Percentiles rank a stretch among this genome's conserved stretches.
Conservation (phyloP, 1,140 invertebrate genomes). For the Wasmannia auropunctata region DNA sequence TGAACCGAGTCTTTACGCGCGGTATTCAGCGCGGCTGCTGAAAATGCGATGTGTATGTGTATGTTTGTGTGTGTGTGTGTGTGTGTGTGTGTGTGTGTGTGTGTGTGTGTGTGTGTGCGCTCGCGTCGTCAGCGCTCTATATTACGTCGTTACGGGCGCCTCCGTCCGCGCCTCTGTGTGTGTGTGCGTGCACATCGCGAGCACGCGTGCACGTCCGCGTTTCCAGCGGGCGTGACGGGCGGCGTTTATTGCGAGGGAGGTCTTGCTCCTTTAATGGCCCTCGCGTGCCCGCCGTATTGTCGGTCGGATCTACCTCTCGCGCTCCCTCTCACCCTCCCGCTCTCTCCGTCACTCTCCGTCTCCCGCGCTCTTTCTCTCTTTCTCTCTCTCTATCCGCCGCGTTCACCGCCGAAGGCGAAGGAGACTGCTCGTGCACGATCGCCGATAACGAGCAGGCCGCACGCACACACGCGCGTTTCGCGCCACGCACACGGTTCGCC, state of each 20-base stretch:
- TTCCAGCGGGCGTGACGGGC: conserved; percentile 60
- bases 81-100: too few species aligned
- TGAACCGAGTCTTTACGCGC: conserved; percentile 6
- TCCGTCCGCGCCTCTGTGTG: background rate
- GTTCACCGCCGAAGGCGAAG: conserved; percentile 32
- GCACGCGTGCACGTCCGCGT: conserved; percentile 30
- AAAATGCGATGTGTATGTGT: conserved; percentile 22
- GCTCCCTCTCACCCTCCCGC: background rate
- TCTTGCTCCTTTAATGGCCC: conserved; percentile 69
- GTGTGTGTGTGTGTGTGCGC: too few species aligned
- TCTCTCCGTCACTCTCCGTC: background rate
- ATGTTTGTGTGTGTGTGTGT: too few species aligned
- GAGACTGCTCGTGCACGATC: conserved; percentile 49
- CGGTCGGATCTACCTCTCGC: conserved; percentile 31
- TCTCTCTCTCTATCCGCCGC: background rate
- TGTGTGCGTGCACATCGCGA: conserved; percentile 5
- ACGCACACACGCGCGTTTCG: conserved; percentile 24
- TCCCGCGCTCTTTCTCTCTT: background rate
- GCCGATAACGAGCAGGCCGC: conserved; percentile 58
- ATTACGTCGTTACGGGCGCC: conserved; percentile 57
- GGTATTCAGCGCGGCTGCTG: conserved; percentile 3
- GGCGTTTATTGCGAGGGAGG: conserved; percentile 64
- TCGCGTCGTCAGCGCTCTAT: conserved; percentile 56
- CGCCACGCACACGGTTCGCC: conserved; percentile 6
- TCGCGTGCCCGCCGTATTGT: conserved; percentile 57